phyloP scores from a whole-genome alignment of 2,797 vertebrate species.

The Mareca penelope region DNA sequence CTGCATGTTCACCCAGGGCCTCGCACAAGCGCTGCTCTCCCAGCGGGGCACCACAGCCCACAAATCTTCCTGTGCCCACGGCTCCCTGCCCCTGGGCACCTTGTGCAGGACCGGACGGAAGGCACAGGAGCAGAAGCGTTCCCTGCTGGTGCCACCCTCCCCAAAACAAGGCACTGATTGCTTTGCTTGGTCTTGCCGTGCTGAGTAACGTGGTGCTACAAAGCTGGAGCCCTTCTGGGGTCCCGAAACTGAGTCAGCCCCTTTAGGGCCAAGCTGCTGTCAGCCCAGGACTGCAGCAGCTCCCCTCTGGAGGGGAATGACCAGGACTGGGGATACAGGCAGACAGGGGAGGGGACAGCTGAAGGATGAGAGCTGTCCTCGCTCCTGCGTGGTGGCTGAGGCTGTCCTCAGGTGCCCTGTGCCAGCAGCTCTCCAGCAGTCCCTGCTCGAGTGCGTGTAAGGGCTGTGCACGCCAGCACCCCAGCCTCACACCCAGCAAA shows the following conservation, averaged over 20 bases:
- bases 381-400: fast-evolving
- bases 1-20: fast-evolving
- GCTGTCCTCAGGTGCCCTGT: neutral
- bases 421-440: neutral
- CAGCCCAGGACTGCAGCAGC: neutral
- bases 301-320: neutral
- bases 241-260: neutral
- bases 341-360: neutral
- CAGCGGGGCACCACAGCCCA: fast-evolving
- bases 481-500: neutral
- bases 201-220: neutral
- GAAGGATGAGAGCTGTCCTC: neutral
- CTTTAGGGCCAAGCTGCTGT: neutral
- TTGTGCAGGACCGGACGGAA: neutral
- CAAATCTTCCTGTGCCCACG: neutral
- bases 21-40: fast-evolving
- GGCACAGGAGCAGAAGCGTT: neutral
- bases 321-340: neutral
- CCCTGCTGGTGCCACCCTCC: neutral
- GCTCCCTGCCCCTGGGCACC: neutral
- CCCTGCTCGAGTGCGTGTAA: neutral
- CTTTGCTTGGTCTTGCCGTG: neutral
- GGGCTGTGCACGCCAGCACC: neutral
- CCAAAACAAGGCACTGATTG: fast-evolving
- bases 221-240: neutral